These are phyloP conservation scores for Hesperophylax magnus DNA, from an alignment of 1,140 invertebrate species.

Conservation along the genomic window DNA sequence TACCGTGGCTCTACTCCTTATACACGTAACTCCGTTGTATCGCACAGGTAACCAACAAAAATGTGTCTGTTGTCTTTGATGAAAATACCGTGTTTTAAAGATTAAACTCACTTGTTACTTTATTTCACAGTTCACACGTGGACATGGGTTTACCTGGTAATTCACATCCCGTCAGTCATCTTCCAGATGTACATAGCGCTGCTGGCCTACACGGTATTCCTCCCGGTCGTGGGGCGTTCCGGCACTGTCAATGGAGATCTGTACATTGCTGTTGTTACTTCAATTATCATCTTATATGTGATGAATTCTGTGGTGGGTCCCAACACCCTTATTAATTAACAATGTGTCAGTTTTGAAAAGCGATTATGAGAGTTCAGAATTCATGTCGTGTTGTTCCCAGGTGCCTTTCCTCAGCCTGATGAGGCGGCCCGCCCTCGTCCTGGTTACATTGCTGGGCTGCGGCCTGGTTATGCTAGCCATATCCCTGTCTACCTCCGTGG, in stretches of 20 bases:
- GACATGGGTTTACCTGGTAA: constrained; percentile 45
- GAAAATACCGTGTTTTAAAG: no score
- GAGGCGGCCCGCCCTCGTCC: constrained; percentile 32
- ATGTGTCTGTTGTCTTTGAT: no score
- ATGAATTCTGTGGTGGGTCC: constrained; percentile 45
- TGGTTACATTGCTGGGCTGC: constrained; percentile 21
- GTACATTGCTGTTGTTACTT: constrained; percentile 41
- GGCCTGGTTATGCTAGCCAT: constrained; percentile 41
- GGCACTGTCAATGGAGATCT: constrained; percentile 51
- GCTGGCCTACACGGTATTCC: constrained; percentile 39
- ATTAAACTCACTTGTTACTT: background rate
- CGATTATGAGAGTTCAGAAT: no score
- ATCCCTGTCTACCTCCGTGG: constrained; percentile 37
- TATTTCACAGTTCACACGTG: constrained; percentile 49
- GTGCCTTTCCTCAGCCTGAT: constrained; percentile 47
- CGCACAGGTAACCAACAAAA: constrained; percentile 31
- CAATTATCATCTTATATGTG: constrained; percentile 13
- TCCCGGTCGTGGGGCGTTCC: constrained; percentile 47
- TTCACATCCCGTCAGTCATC: constrained; percentile 45
- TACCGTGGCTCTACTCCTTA: constrained; percentile 40
- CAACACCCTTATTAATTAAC: no score
- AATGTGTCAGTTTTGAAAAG: no score
- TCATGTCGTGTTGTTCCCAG: no score
- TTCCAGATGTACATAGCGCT: constrained; percentile 40
- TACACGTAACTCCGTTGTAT: constrained; percentile 47